Conservation (phyloP, 2,888 invertebrate genomes). For the Catocala sponsa region DNA sequence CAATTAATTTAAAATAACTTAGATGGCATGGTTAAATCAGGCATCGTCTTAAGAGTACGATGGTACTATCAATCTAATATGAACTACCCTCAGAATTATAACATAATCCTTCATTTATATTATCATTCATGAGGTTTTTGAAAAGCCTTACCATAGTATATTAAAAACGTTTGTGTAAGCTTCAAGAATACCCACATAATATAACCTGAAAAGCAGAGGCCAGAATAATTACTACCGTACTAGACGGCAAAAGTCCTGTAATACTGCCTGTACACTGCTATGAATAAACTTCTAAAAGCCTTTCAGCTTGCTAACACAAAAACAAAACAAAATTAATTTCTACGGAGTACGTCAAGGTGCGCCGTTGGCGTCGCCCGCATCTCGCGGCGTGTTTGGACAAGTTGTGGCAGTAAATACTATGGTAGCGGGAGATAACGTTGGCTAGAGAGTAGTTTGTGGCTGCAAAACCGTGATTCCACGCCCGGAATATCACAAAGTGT, state of each 20-base stretch:
- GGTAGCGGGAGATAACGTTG: conserved; percentile 20
- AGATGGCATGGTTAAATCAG: no score
- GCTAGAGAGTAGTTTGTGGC: conserved; percentile 6
- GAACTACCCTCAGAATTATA: no score
- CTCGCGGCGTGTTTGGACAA: conserved; percentile 30
- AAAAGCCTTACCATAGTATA: background rate
- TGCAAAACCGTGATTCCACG: conserved; percentile 7
- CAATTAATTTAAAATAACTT: no score
- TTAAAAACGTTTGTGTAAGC: background rate
- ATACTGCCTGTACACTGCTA: background rate
- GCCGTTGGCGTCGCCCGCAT: conserved; percentile 6
- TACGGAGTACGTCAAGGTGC: conserved; percentile 2
- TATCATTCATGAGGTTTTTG: no score
- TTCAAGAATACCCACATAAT: no score
- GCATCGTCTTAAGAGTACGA: no score
- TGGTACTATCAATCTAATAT: no score
- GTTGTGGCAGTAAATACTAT: conserved; percentile 22
- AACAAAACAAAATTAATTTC: conserved; percentile 15
- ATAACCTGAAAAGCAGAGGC: no score
- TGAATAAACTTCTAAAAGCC: conserved; percentile 10
- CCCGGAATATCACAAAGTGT: conserved; percentile 11
- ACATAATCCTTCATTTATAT: no score
- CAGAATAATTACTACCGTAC: background rate
- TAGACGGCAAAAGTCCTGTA: background rate
- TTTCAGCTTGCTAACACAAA: background rate